A percentile compares a stretch with the other conserved stretches of the same genome.
These are phyloP conservation scores for Psix sp. DNA, from an alignment of 1,140 invertebrate genomes.

Conservation along the genomic window DNA sequence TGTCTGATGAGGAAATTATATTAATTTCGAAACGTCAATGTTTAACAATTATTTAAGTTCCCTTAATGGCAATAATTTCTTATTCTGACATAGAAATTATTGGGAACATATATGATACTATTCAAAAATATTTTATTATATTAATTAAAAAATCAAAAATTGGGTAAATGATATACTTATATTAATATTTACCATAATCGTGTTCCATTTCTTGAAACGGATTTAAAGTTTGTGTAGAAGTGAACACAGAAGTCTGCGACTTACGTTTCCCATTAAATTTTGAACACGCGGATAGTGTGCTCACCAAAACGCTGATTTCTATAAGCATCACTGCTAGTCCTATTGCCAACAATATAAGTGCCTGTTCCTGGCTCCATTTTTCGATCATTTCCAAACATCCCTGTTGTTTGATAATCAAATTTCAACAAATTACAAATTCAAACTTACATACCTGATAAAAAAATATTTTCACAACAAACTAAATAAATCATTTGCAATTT, in stretches of 20 bases:
- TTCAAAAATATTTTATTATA: too few species aligned
- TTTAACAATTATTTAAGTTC: too few species aligned
- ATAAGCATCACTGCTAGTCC: conserved; percentile 82
- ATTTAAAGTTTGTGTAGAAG: conserved; percentile 71
- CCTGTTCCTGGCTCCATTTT: conserved; percentile 87
- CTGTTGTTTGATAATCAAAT: conserved; percentile 67
- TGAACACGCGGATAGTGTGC: conserved; percentile 83
- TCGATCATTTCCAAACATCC: conserved; percentile 85
- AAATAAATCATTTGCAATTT: too few species aligned
- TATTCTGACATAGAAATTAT: too few species aligned
- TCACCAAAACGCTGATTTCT: conserved; percentile 83
- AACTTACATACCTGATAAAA: not conserved
- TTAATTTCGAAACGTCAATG: too few species aligned
- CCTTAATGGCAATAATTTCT: too few species aligned
- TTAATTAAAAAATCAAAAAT: too few species aligned
- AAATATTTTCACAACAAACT: too few species aligned
- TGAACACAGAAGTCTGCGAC: conserved; percentile 68
- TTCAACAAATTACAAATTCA: conserved; percentile 7
- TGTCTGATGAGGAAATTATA: too few species aligned
- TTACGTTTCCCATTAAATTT: conserved; percentile 71
- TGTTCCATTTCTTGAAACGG: conserved; percentile 71
- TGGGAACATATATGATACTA: too few species aligned
- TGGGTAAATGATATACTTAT: too few species aligned
- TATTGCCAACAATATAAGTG: conserved; percentile 82
- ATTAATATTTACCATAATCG: conserved; percentile 69